Evolutionary conservation across 2,797 vertebrate genomes (phyloP), one percentile per base, ranked within the genome.

Genomic region (Eupleurogrammus muticus): DNA sequence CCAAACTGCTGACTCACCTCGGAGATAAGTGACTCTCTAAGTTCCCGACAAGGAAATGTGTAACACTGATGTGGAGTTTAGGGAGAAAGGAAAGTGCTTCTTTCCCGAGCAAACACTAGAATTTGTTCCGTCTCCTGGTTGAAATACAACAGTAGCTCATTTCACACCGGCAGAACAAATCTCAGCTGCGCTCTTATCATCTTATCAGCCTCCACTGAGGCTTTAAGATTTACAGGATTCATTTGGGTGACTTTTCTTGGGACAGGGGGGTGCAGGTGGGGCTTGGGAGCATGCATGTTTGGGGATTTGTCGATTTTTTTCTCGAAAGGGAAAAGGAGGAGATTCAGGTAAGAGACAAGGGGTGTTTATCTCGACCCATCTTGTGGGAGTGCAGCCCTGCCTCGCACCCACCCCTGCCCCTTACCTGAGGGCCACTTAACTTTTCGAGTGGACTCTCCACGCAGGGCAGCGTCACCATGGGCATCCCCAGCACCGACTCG

Each of bases 351-450:
- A 67, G 80, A 84, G 79, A 91, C 79, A 79, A 73, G 51, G 84
- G 75, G 66, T 68, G 68, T 46, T 68, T 68, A 68, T 87, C 56
- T 75, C 56, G 56, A 66, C 56, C 53, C 71, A 46, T 70, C 42
- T 35, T 46, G 42, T 65, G 70, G 66, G 74, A 80, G 80, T 73
- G 63, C 63, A 62, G 66, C 48, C 55, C 54, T 68, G 46, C 59
- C 56, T 44, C 51, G 65, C 77, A 74, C 81, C 81, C 75, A 46
- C 70, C 58, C 68, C 85, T 77, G 79, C 91, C 93, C 90, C 95
- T 97, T 96, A 97, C 96, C 96, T 97, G 95, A 93, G 94, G 87
- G 79, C 94, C 94, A 95, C 95, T 96, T 95, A 97, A 95, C 94
- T 97, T 97, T 95, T 97, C 95, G 49, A 97, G 93, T 93, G 96